Percentiles rank a stretch among this genome's conserved stretches.
Evolutionary conservation across 2,888 invertebrate genomes (phyloP).

Genomic region (Xylota segnis): DNA sequence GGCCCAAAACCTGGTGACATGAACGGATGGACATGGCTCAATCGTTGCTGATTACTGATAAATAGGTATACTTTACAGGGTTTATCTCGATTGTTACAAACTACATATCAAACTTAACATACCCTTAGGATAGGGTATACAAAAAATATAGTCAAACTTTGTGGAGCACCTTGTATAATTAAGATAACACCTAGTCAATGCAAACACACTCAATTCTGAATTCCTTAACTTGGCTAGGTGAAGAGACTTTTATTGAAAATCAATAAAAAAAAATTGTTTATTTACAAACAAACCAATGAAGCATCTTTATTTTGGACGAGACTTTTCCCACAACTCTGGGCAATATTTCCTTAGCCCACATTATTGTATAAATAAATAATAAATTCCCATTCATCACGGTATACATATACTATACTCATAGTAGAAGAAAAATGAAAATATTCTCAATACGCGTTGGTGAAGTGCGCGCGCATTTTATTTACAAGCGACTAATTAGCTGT

Average conservation of each 20-base stretch:
- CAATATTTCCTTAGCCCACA: neutral
- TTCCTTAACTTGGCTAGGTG: neutral
- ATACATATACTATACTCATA: neutral
- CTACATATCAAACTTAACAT: too few relatives aligned
- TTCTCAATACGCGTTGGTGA: constrained; percentile 21
- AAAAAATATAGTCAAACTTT: too few relatives aligned
- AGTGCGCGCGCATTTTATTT: constrained; percentile 39
- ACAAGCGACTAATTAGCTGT: constrained; percentile 41
- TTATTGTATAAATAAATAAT: constrained; percentile 21
- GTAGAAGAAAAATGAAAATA: constrained; percentile 10
- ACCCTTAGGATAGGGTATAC: too few relatives aligned
- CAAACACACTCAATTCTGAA: neutral
- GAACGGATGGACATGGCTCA: too few relatives aligned
- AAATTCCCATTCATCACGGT: constrained; percentile 10
- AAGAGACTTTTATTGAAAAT: constrained; percentile 34
- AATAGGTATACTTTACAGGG: too few relatives aligned
- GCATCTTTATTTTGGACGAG: neutral
- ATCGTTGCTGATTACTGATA: too few relatives aligned
- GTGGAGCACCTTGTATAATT: too few relatives aligned
- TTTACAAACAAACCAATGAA: constrained; percentile 45
- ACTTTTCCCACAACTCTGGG: neutral
- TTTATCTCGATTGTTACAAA: too few relatives aligned
- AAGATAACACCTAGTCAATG: too few relatives aligned
- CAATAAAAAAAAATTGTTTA: constrained; percentile 27
- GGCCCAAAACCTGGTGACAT: too few relatives aligned